Percentiles rank a stretch among this genome's conserved stretches.
phyloP scores from a whole-genome alignment of 2,888 invertebrate genomes.

The Panopea generosa region DNA sequence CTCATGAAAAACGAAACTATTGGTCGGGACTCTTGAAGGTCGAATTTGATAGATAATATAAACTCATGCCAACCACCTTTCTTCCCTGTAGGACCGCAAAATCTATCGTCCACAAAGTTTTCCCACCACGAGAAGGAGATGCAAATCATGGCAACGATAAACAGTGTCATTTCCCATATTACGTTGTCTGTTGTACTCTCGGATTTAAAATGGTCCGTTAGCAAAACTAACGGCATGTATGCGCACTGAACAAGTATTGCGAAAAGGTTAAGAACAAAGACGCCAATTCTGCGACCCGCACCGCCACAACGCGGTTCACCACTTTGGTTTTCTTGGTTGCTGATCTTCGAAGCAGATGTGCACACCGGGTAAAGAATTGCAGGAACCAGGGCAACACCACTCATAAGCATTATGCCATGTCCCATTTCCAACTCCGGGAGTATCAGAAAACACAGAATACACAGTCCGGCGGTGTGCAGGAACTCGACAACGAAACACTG shows the following conservation, averaged over 20 bases:
- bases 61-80: constrained; percentile 36
- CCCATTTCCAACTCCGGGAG: constrained; percentile 78
- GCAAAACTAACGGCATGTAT: constrained; percentile 64
- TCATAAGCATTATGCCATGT: constrained; percentile 77
- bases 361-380: constrained; percentile 74
- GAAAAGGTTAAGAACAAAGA: constrained; percentile 50
- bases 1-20: constrained; percentile 50
- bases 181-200: constrained; percentile 32
- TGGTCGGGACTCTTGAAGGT: constrained; percentile 65
- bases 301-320: too few species aligned
- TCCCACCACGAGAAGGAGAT: constrained; percentile 77
- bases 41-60: constrained; percentile 61
- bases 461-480: constrained; percentile 76
- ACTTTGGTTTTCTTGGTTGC: not conserved
- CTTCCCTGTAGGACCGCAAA: constrained; percentile 48
- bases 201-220: constrained; percentile 41
- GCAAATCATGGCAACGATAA: constrained; percentile 62
- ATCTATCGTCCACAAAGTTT: constrained; percentile 76
- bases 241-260: constrained; percentile 62
- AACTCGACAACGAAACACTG: constrained; percentile 71
- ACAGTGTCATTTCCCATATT: constrained; percentile 30
- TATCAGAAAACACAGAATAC: constrained; percentile 79
- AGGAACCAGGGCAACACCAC: constrained; percentile 76
- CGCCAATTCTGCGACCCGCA: constrained; percentile 1
- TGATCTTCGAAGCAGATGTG: constrained; percentile 33